Evolutionary conservation across 1,140 invertebrate species (phyloP), one percentile per base, ranked within the genome.

Genomic region (Rhizoglyphus robini): DNA sequence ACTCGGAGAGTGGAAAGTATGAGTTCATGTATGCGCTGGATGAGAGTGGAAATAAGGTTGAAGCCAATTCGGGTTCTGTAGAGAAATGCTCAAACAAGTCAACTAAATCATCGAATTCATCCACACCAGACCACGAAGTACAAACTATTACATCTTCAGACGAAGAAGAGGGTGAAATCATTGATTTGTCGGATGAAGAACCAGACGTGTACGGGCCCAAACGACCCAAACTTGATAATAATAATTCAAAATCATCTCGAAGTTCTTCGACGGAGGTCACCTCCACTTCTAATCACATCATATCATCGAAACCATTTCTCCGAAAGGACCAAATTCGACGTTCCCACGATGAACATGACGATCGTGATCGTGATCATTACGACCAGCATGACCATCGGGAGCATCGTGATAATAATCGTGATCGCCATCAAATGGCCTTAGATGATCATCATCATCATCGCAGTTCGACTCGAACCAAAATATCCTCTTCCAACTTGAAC

Each of bases 351-450:
- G 62, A 68, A 49, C 84, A 83, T 46, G 23, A 15, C 8, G 3
- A 3, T n/a, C 23, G 2, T 46, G 8, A 46, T n/a, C 48, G 23
- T 27, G 84, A 86, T 78, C 84, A 82, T 74, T 81, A 80, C 68
- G 80, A 81, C 67, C 66, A 68, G 31, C 67, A 64, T 67, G 73
- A 71, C 68, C 59, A 54, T 59, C 18, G 3, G 15, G 25, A 31
- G 29, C 41, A 54, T 36, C 36, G 51, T 36, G 48, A 30, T 27
- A 59, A 30, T 30, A 5, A 32, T 59, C n/a, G 36, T n/a, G 1
- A 2, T 2, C 18, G 27, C 4, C 11, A 27, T 32, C n/a, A n/a
- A 59, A 59, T 34, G 2, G 31, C 13, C 13, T 25, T 30, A 25
- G 5, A 3, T 58, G 29, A 25, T 25, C 11, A 30, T 23, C 3